Base-by-base conservation (phyloP, 2,888 invertebrate genomes). In the Thereva unica region DNA sequence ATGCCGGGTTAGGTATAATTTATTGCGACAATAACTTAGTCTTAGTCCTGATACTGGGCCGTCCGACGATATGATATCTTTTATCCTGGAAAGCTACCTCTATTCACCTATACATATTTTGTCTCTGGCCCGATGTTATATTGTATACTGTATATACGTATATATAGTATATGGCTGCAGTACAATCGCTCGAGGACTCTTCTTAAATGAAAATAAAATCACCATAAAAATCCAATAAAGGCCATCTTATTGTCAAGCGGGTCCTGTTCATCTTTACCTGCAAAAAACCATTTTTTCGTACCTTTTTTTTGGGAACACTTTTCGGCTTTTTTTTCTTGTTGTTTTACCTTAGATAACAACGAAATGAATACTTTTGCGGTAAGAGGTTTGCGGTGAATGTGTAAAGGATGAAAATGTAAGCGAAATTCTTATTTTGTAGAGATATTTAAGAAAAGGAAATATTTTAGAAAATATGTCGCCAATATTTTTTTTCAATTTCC, bases 151-250 rank as follows among this genome's bases (percentile, higher is more conserved):
- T n/a, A n/a, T n/a, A n/a, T n/a, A 23, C 23, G 2, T 23, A 23
- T 23, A 23, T 23, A 23, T 23, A 23, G 23, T 23, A 23, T 23
- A 38, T 23, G 50, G 40, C 50, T 61, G 50, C 23, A 35, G 34
- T 42, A 50, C 40, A 50, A 61, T 61, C 41, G 61, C 50, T 23
- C 50, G 49, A 9, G 61, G 61, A 42, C 50, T 49, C 37, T 61
- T 50, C 61, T 61, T 61, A 61, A 61, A 61, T 61, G 61, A 61
- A 61, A 61, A 61, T 61, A 61, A 61, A 61, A 61, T 61, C 61
- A 61, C 61, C 61, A 61, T 61, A 61, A 61, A 61, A 61, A 61
- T 61, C 61, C 61, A 61, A 61, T 61, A 61, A 61, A 61, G 61
- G 61, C 61, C 42, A 61, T 61, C 61, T 61, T 61, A 61, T 61